Conservation (phyloP, 2,888 invertebrate species). For the Eremobia ochroleuca region DNA sequence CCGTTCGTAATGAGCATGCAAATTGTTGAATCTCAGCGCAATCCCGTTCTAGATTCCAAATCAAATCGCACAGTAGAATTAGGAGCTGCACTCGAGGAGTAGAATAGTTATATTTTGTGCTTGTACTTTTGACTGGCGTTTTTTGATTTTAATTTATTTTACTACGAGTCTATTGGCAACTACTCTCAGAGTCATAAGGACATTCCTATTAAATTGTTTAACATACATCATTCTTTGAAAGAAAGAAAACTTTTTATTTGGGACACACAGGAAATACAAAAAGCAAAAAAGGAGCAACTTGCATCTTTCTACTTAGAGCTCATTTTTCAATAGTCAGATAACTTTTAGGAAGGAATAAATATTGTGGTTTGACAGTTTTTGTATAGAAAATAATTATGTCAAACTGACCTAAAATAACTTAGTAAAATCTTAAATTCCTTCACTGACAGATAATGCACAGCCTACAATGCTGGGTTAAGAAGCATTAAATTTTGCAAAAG, state of each 20-base stretch:
- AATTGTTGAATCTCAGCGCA: conserved; percentile 47
- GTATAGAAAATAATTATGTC: no score
- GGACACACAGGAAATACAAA: no score
- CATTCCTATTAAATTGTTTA: neutral
- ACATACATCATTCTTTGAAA: neutral
- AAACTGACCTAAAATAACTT: neutral
- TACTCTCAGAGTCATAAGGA: neutral
- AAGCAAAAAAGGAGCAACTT: no score
- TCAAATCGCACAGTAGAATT: conserved; percentile 19
- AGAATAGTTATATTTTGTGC: conserved; percentile 3
- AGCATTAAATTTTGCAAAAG: no score
- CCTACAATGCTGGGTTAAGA: no score
- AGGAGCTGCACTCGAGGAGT: neutral
- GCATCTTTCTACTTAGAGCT: no score
- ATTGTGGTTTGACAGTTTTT: no score
- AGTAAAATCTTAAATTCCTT: no score
- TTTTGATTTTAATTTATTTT: conserved; percentile 10
- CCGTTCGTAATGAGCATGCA: conserved; percentile 54
- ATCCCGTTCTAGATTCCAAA: conserved; percentile 43
- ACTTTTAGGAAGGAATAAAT: no score
- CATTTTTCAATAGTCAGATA: no score
- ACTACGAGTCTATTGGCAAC: neutral
- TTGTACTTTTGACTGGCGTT: neutral
- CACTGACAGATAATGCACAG: neutral
- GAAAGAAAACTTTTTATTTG: no score